These are phyloP conservation scores for Rachycentron canadum DNA, from an alignment of 2,797 vertebrate species.

Conservation along the genomic window DNA sequence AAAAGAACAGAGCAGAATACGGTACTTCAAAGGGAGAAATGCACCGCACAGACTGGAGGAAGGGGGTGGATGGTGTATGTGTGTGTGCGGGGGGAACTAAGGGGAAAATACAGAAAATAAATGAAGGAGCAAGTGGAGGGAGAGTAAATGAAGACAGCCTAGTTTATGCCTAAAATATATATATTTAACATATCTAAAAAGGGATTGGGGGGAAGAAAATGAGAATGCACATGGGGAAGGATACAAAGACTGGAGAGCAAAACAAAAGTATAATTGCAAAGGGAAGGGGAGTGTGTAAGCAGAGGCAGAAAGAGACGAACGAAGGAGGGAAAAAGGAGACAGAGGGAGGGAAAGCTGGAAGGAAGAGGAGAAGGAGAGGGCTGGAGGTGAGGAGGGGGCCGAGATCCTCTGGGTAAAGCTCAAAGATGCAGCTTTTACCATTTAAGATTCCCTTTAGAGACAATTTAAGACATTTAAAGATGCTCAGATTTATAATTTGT, in stretches of 20 bases:
- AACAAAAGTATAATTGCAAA: slow-evolving; percentile 38
- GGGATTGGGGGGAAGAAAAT: not conserved
- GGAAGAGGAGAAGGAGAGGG: slow-evolving; percentile 27
- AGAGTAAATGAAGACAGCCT: slow-evolving; percentile 21
- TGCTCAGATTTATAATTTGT: not conserved
- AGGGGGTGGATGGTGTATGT: slow-evolving; percentile 19
- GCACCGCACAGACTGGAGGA: slow-evolving; percentile 55
- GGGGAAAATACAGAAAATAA: slow-evolving; percentile 16
- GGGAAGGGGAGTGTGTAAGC: not conserved
- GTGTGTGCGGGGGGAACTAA: not conserved
- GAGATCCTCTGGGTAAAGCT: slow-evolving; percentile 12
- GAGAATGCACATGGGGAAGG: slow-evolving; percentile 3
- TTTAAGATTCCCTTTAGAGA: not conserved
- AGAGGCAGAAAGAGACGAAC: slow-evolving; percentile 55
- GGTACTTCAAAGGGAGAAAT: slow-evolving; percentile 77
- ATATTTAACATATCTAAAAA: slow-evolving; percentile 12
- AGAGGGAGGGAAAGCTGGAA: slow-evolving; percentile 54
- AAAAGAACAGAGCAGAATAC: slow-evolving; percentile 76
- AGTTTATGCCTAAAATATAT: slow-evolving; percentile 25
- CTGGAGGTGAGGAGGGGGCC: slow-evolving; percentile 21
- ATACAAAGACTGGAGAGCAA: slow-evolving; percentile 26
- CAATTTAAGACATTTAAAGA: not conserved
- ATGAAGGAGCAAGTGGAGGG: not conserved
- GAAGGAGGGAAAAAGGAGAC: slow-evolving; percentile 68
- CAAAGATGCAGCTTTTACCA: slow-evolving; percentile 26